Conservation (phyloP, 1,140 invertebrate species). For the Zaprionus capensis region DNA sequence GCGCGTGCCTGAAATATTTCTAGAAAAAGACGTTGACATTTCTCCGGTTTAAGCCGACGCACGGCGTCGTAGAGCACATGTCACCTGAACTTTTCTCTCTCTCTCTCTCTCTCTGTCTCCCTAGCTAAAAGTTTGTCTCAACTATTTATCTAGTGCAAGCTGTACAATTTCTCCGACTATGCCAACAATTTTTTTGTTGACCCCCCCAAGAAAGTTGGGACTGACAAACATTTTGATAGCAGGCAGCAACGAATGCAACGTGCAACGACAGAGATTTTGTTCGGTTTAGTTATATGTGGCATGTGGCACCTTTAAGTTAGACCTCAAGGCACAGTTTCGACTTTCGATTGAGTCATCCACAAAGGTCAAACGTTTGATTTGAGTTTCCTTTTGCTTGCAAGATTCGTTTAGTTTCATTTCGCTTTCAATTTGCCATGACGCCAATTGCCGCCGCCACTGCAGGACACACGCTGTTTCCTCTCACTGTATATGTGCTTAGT, state of each 20-base stretch:
- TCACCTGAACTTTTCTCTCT: constrained; percentile 60
- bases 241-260: constrained; percentile 43
- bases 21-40: background rate
- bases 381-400: constrained; percentile 10
- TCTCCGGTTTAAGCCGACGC: constrained; percentile 38
- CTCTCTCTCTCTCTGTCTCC: background rate
- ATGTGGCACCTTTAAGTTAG: constrained; percentile 46
- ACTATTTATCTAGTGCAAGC: constrained; percentile 68
- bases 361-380: constrained; percentile 65
- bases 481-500: constrained; percentile 19
- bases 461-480: constrained; percentile 15
- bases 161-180: background rate
- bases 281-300: constrained; percentile 13
- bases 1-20: constrained; percentile 70
- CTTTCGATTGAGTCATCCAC: constrained; percentile 72
- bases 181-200: constrained; percentile 37
- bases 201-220: constrained; percentile 55
- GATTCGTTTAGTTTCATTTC: constrained; percentile 53
- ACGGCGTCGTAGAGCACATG: constrained; percentile 33
- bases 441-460: constrained; percentile 65
- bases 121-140: constrained; percentile 57
- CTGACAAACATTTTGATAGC: constrained; percentile 71
- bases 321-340: constrained; percentile 6
- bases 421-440: constrained; percentile 74
- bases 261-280: background rate